phyloP scores from a whole-genome alignment of 1,140 invertebrate genomes.

The Popillia japonica region DNA sequence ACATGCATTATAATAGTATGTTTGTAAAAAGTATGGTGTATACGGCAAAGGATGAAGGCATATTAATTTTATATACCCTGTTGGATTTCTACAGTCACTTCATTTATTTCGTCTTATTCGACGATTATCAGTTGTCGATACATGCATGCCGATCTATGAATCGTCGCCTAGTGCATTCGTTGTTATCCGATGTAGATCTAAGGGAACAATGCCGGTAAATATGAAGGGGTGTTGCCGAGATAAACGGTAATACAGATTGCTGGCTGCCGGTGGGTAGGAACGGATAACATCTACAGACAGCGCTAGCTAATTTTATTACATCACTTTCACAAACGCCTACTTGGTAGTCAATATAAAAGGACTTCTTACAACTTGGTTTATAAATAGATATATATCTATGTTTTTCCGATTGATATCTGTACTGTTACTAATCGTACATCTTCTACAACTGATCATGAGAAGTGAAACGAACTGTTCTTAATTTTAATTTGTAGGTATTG shows the following conservation, averaged over 20 bases:
- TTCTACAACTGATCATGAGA: background rate
- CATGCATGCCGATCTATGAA: background rate
- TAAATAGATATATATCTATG: conserved; percentile 24
- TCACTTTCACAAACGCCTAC: conserved; percentile 36
- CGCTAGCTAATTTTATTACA: conserved; percentile 38
- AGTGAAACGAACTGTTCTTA: no score
- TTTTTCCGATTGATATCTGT: background rate
- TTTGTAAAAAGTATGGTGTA: background rate
- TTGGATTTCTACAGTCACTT: background rate
- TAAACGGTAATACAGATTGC: conserved; percentile 13
- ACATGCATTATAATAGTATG: background rate
- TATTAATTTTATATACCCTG: background rate
- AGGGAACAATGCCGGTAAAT: conserved; percentile 31
- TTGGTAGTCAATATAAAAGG: conserved; percentile 18
- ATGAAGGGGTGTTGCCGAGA: conserved; percentile 28
- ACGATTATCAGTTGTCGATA: background rate
- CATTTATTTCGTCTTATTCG: background rate
- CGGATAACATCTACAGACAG: conserved; percentile 36
- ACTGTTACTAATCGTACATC: background rate
- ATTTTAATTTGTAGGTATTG: no score
- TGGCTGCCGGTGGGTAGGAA: conserved; percentile 30
- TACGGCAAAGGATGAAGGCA: background rate
- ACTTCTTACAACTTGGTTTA: conserved; percentile 26
- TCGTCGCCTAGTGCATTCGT: background rate
- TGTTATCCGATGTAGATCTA: conserved; percentile 12